Evolutionary conservation across 2,113 vertebrate genomes (phyloP).

Genomic region (Petroica traversi): DNA sequence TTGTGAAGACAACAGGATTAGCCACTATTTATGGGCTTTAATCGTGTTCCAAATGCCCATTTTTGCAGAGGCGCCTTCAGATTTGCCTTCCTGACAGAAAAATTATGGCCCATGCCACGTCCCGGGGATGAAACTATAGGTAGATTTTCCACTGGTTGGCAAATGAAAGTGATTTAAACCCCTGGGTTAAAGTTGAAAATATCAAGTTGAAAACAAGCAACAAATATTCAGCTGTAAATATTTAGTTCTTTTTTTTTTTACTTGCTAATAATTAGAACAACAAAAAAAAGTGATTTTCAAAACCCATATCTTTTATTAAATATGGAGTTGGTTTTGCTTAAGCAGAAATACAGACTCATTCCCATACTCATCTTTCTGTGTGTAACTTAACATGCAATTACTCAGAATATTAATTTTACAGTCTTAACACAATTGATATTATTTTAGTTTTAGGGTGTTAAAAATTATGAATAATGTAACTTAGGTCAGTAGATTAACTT

Average conservation of each 20-base stretch:
- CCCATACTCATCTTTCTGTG: neutral
- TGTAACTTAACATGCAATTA: neutral
- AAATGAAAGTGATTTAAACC: neutral
- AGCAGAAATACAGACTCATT: neutral
- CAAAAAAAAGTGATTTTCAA: neutral
- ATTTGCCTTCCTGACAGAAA: conserved; percentile 7
- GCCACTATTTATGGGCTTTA: neutral
- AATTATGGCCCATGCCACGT: neutral
- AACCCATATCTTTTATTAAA: neutral
- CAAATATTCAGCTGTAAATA: neutral
- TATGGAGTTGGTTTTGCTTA: neutral
- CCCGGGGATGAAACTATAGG: neutral
- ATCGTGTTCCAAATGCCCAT: neutral
- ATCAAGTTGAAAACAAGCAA: neutral
- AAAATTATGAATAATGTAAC: neutral
- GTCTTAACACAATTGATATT: neutral
- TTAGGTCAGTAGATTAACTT: neutral
- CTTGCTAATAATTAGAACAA: neutral
- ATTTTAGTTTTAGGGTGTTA: neutral
- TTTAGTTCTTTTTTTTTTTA: neutral
- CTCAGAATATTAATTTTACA: neutral
- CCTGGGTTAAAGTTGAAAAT: neutral
- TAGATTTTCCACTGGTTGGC: neutral
- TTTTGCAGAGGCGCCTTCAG: neutral
- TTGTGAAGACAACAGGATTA: neutral